Base-by-base conservation (phyloP, 1,140 invertebrate species). In the Oedothorax gibbosus region DNA sequence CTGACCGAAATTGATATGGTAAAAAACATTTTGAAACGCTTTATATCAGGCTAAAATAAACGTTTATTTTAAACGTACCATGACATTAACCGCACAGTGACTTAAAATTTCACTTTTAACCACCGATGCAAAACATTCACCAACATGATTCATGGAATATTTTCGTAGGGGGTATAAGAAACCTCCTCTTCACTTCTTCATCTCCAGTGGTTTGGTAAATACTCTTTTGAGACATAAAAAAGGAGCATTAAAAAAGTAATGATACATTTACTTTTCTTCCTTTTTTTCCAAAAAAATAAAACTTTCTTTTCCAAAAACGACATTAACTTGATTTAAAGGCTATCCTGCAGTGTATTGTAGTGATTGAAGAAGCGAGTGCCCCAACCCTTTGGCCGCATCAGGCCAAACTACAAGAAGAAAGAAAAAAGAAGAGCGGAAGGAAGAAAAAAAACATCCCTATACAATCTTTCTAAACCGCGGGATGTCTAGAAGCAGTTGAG, bases 321-420 rank as follows among this genome's bases (percentile, higher is more conserved):
- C 69, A 82, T 82, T 82, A 82, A 82, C 80, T 82, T 82, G 69
- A 82, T 82, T 82, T 82, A 82, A 84, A 84, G 35, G 69, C 78
- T 75, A 75, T 84, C 72, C 81, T 73, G 21, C 50, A 64, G 81
- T 84, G 60, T 56, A 84, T 75, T 75, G 71, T 54, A 84, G 49
- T 76, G 62, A 76, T 84, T 84, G 54, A 84, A 84, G 54, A 72
- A 20, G 64, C 21, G 57, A n/a, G 57, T 75, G 76, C 72, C 72
- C 80, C 53, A 73, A 51, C 62, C 81, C 51, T 60, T 83, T 72
- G 60, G 14, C 56, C 71, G 71, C 75, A 75, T 84, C 51, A 84
- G 69, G 62, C 81, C 71, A 76, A 84, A 75, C 60, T 84, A 75
- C 57, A 84, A 84, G 72, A 84, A 75, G 76, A 84, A 84, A 82